Percentiles rank a stretch among this genome's conserved stretches.
Evolutionary conservation across 2,797 vertebrate genomes (phyloP).

Genomic region (Adrianichthys oophorus): DNA sequence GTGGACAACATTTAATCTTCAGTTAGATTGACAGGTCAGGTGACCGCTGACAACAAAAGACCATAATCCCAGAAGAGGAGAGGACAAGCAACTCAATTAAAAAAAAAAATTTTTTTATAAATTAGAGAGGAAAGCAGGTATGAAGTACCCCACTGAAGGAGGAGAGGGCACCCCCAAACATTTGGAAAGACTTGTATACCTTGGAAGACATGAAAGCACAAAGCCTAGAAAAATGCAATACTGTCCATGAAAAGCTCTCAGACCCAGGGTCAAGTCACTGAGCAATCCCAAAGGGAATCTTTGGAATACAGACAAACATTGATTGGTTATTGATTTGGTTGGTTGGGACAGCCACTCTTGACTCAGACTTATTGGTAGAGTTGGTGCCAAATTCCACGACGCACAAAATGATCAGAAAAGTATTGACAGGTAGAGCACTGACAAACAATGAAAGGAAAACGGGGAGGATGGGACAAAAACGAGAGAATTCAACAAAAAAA

Average conservation of each 20-base stretch:
- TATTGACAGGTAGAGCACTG: too few relatives aligned
- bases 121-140: background rate
- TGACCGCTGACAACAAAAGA: slow-evolving; percentile 34
- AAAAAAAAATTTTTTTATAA: slow-evolving; percentile 8
- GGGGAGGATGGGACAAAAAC: slow-evolving; percentile 1
- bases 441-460: slow-evolving; percentile 8
- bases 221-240: slow-evolving; percentile 61
- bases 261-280: too few relatives aligned
- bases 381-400: slow-evolving; percentile 44
- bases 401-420: too few relatives aligned
- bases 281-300: too few relatives aligned
- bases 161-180: slow-evolving; percentile 60
- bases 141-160: slow-evolving; percentile 33
- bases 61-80: slow-evolving; percentile 24
- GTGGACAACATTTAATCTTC: background rate
- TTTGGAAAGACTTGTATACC: slow-evolving; percentile 70
- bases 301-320: too few relatives aligned
- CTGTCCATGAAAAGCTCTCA: slow-evolving; percentile 38
- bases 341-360: slow-evolving; percentile 40
- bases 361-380: slow-evolving; percentile 31
- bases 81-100: slow-evolving; percentile 35
- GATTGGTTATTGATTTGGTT: too few relatives aligned
- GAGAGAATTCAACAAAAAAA: background rate
- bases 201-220: slow-evolving; percentile 74
- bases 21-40: slow-evolving; percentile 53